These are phyloP conservation scores for Chaenogobius annularis DNA, from an alignment of 2,113 vertebrate species.

Conservation along the genomic window DNA sequence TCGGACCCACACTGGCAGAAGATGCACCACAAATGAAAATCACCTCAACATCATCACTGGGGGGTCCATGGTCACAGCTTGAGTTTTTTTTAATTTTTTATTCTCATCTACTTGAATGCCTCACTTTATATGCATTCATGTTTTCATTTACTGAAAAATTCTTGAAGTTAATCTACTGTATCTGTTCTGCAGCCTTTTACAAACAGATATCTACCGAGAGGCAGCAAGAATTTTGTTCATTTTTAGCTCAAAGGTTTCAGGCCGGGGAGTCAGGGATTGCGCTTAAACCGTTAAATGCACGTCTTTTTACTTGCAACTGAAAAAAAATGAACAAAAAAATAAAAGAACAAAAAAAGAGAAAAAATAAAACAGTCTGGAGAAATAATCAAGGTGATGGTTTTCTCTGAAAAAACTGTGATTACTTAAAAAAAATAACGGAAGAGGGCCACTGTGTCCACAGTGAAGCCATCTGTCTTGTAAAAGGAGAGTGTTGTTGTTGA, in stretches of 20 bases:
- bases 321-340: slow-evolving; percentile 72
- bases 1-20: slow-evolving; percentile 47
- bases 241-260: slow-evolving; percentile 67
- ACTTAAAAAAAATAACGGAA: slow-evolving; percentile 71
- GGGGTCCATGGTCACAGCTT: slow-evolving; percentile 11
- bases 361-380: slow-evolving; percentile 70
- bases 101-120: not conserved
- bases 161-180: slow-evolving; percentile 52
- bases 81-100: slow-evolving; percentile 10
- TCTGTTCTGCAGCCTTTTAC: slow-evolving; percentile 61
- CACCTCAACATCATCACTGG: slow-evolving; percentile 1
- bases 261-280: slow-evolving; percentile 73
- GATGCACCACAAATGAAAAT: slow-evolving; percentile 15
- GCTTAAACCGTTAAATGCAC: slow-evolving; percentile 78
- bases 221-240: slow-evolving; percentile 60
- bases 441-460: slow-evolving; percentile 75
- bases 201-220: slow-evolving; percentile 51
- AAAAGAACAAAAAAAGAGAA: slow-evolving; percentile 59
- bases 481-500: slow-evolving; percentile 82
- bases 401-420: slow-evolving; percentile 81
- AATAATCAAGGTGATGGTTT: slow-evolving; percentile 66
- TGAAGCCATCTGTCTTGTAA: slow-evolving; percentile 80
- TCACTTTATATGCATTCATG: slow-evolving; percentile 12
- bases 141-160: slow-evolving; percentile 41
- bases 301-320: slow-evolving; percentile 84